Conservation (phyloP, 2,888 invertebrate species). For the Macrosiphum euphorbiae region DNA sequence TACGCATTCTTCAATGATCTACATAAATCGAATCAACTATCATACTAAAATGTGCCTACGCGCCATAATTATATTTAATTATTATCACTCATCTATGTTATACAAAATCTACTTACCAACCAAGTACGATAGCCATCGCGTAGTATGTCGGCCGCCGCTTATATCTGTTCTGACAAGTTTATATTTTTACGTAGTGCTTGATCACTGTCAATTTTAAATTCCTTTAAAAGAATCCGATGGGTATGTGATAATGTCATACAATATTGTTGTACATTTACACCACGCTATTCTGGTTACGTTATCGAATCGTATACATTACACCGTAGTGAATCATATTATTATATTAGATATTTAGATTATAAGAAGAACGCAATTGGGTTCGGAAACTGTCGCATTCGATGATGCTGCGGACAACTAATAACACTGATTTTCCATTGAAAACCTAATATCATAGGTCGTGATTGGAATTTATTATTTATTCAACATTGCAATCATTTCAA, state of each 20-base stretch:
- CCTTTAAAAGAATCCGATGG: not conserved
- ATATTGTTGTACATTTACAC: not conserved
- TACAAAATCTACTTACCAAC: not conserved
- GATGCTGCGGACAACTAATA: not conserved
- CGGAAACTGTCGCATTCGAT: not conserved
- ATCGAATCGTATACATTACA: not conserved
- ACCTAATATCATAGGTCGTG: not conserved
- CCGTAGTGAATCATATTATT: not conserved
- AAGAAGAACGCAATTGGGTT: not conserved
- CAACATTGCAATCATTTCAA: not conserved
- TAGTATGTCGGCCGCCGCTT: not conserved
- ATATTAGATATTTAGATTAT: not conserved
- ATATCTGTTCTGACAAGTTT: not conserved
- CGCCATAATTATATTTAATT: not conserved
- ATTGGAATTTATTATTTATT: constrained; percentile 5
- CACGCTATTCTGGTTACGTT: not conserved
- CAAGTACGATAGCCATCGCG: not conserved
- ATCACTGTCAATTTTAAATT: not conserved
- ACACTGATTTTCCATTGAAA: not conserved
- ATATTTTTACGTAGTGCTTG: not conserved
- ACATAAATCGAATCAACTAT: not conserved
- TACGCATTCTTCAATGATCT: not conserved
- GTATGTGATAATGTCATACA: not conserved
- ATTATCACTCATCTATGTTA: not conserved
- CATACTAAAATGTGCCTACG: not conserved